A percentile compares a stretch with the other conserved stretches of the same genome.
phyloP scores from a whole-genome alignment of 2,797 vertebrate genomes.

The Chiroxiphia lanceolata region DNA sequence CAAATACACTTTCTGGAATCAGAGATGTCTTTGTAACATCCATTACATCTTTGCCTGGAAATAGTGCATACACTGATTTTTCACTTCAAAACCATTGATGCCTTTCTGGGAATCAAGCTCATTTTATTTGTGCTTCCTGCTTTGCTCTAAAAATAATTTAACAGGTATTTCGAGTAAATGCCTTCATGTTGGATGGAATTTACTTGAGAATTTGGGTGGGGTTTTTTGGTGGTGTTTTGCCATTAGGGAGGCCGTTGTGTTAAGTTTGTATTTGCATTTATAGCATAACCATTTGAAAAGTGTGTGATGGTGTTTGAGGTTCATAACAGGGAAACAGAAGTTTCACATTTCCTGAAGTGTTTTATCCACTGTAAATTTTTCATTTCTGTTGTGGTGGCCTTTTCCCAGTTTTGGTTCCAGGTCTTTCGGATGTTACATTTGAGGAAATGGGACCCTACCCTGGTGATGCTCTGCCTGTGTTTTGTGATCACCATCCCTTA shows the following conservation, averaged over 20 bases:
- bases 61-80: background rate
- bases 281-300: background rate
- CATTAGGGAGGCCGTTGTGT: background rate
- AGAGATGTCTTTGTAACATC: background rate
- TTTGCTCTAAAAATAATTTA: background rate
- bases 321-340: background rate
- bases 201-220: background rate
- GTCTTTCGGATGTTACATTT: background rate
- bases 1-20: background rate
- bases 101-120: background rate
- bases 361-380: background rate
- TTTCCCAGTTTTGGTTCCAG: background rate
- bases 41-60: background rate
- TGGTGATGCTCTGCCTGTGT: background rate
- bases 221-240: background rate
- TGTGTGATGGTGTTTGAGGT: background rate
- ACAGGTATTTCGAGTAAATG: background rate
- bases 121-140: background rate
- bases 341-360: background rate
- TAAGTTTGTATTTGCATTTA: background rate
- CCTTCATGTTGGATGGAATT: background rate
- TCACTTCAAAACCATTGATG: background rate
- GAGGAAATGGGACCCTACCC: background rate
- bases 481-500: background rate
- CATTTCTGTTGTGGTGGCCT: background rate